Evolutionary conservation across 2,113 vertebrate species (phyloP).

Genomic region (Baryphthengus martii): DNA sequence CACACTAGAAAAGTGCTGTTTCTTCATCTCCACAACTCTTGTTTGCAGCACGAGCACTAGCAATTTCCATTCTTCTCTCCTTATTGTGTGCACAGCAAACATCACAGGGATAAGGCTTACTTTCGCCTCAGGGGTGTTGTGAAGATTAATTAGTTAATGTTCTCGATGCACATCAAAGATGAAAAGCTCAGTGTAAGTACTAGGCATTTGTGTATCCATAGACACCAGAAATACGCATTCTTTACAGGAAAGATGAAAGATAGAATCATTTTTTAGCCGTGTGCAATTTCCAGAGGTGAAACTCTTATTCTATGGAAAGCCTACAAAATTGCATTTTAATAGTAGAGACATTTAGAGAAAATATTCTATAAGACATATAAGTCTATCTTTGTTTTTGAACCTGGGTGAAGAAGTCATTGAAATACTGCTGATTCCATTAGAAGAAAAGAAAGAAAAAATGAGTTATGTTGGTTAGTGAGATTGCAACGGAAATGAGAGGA

Average conservation of each 20-base stretch:
- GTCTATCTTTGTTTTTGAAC: background rate
- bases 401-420: background rate
- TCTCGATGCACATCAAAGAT: background rate
- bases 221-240: background rate
- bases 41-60: background rate
- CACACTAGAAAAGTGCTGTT: background rate
- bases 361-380: background rate
- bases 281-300: background rate
- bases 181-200: background rate
- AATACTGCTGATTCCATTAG: background rate
- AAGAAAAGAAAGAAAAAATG: background rate
- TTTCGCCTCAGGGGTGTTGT: background rate
- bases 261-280: background rate
- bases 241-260: background rate
- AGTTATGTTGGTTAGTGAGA: background rate
- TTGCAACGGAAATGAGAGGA: background rate
- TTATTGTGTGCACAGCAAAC: background rate
- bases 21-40: background rate
- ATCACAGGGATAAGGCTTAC: background rate
- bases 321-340: background rate
- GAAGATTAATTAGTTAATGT: conserved; percentile 39
- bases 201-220: background rate
- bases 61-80: background rate
- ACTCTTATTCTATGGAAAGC: background rate
- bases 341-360: background rate